Evolutionary conservation across 1,140 invertebrate species (phyloP).

Genomic region (Planococcus citri): DNA sequence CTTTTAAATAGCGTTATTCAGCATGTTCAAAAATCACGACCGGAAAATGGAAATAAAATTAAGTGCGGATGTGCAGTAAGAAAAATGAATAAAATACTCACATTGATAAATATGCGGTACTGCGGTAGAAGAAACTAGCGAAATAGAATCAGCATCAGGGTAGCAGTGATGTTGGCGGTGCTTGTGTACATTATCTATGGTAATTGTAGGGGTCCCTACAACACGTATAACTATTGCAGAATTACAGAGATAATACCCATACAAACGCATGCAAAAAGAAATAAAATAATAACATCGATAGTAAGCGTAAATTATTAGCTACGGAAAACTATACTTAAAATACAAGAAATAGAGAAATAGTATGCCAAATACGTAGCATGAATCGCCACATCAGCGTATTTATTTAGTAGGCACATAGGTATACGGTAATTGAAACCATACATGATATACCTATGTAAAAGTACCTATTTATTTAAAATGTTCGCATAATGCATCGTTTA

Average conservation of each 20-base stretch:
- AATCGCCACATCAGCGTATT: too few species aligned
- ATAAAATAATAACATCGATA: too few species aligned
- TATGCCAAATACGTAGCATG: too few species aligned
- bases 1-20: too few species aligned
- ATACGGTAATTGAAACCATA: too few species aligned
- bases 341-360: background rate
- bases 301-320: background rate
- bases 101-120: slow-evolving; percentile 65
- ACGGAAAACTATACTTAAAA: background rate
- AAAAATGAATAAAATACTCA: slow-evolving; percentile 40
- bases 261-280: slow-evolving; percentile 1
- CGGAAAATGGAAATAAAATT: too few species aligned
- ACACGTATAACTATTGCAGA: slow-evolving; percentile 21
- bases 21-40: too few species aligned
- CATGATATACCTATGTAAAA: too few species aligned
- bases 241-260: background rate
- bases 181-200: slow-evolving; percentile 37
- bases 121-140: slow-evolving; percentile 55
- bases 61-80: background rate
- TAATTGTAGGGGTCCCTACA: slow-evolving; percentile 49
- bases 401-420: too few species aligned
- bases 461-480: too few species aligned
- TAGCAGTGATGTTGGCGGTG: slow-evolving; percentile 35
- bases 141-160: slow-evolving; percentile 58
- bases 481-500: too few species aligned